These are phyloP conservation scores for Erinaceus europaeus DNA, from an alignment of 2,113 vertebrate species.

Conservation along the genomic window DNA sequence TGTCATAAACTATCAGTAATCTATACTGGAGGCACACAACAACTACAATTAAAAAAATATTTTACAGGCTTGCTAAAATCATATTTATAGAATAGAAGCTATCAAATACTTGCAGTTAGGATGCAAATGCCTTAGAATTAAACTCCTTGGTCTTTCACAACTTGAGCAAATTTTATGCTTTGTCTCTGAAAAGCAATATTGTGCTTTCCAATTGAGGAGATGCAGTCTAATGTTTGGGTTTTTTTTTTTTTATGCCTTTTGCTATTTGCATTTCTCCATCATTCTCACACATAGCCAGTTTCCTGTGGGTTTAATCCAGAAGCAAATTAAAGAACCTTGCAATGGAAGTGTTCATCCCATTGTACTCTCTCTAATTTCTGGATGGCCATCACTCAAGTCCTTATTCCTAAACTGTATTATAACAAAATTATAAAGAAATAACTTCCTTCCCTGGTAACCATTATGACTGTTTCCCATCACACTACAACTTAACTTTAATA, in stretches of 20 bases:
- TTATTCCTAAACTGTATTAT: neutral
- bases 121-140: neutral
- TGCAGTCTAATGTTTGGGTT: conserved; percentile 40
- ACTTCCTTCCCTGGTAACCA: neutral
- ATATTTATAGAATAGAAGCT: neutral
- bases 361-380: neutral
- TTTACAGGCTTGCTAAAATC: conserved; percentile 30
- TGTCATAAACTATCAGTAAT: conserved; percentile 33
- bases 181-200: conserved; percentile 18
- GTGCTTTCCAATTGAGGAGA: neutral
- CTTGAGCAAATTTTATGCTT: neutral
- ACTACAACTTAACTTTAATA: neutral
- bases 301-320: neutral
- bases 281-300: neutral
- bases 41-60: neutral
- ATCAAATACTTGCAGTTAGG: neutral
- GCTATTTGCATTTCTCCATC: conserved; percentile 7
- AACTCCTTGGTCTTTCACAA: neutral
- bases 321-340: neutral
- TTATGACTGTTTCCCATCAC: neutral
- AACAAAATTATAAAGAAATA: neutral
- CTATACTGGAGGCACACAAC: neutral
- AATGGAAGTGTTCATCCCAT: neutral
- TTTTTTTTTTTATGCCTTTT: neutral
- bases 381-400: neutral